Conservation (phyloP, 1,140 invertebrate species). For the Drosophila auraria region DNA sequence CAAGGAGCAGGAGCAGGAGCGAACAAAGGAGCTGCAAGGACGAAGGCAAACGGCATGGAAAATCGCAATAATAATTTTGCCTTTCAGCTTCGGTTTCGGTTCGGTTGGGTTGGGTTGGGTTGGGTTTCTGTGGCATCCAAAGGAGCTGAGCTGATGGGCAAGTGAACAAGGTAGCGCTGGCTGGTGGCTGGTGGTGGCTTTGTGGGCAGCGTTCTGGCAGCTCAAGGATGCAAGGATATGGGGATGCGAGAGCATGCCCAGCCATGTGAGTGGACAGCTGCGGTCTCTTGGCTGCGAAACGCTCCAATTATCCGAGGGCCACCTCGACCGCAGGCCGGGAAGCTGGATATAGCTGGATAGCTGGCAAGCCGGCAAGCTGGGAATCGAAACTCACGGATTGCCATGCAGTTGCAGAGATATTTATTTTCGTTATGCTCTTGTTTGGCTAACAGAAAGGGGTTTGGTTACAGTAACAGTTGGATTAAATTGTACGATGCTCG, state of each 20-base stretch:
- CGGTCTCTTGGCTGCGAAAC: slow-evolving; percentile 31
- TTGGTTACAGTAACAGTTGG: slow-evolving; percentile 71
- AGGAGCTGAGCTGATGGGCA: neutral
- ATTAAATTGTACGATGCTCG: slow-evolving; percentile 70
- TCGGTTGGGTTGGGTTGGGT: neutral
- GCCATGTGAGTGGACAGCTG: slow-evolving; percentile 48
- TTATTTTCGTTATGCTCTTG: slow-evolving; percentile 56
- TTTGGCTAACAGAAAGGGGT: slow-evolving; percentile 41
- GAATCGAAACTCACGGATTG: slow-evolving; percentile 34
- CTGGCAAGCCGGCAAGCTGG: neutral
- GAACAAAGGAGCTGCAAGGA: slow-evolving; percentile 44
- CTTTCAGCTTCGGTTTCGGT: slow-evolving; percentile 55
- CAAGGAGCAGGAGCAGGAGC: neutral
- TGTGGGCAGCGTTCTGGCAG: slow-evolving; percentile 7
- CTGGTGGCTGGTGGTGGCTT: slow-evolving; percentile 4
- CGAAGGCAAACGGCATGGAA: slow-evolving; percentile 71
- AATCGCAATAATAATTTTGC: slow-evolving; percentile 80
- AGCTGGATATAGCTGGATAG: neutral
- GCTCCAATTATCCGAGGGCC: slow-evolving; percentile 46
- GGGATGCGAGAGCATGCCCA: slow-evolving; percentile 9
- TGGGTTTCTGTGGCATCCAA: slow-evolving; percentile 33
- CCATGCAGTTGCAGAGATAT: slow-evolving; percentile 67
- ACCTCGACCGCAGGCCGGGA: slow-evolving; percentile 3
- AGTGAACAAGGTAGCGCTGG: slow-evolving; percentile 7
- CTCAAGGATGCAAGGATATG: slow-evolving; percentile 8